Evolutionary conservation across 1,140 invertebrate genomes (phyloP).

Genomic region (Orchesella cincta): DNA sequence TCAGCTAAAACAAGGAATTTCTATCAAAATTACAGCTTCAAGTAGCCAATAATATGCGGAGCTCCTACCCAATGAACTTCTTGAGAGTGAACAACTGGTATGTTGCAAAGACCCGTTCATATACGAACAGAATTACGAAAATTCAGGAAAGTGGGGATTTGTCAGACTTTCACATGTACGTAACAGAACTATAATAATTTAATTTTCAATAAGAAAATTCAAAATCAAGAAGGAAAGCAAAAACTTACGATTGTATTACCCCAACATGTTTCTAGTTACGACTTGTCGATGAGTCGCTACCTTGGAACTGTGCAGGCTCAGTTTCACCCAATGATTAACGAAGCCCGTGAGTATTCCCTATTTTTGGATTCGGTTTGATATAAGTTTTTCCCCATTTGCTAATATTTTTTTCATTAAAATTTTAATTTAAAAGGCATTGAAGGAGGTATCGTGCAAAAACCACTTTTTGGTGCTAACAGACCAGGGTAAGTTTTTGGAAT

Average conservation of each 20-base stretch:
- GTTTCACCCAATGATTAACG: neutral
- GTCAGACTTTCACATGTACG: too few species aligned
- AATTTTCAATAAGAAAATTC: too few species aligned
- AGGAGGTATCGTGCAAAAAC: neutral
- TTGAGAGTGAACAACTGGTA: neutral
- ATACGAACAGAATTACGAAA: neutral
- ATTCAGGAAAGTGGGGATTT: too few species aligned
- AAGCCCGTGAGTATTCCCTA: conserved; percentile 2
- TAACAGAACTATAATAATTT: too few species aligned
- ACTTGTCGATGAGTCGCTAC: neutral
- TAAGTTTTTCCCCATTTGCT: too few species aligned
- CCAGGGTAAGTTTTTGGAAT: neutral
- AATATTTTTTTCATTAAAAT: neutral
- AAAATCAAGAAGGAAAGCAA: too few species aligned
- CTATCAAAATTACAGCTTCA: too few species aligned
- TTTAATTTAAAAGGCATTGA: neutral
- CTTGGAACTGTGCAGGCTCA: neutral
- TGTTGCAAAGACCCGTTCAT: neutral
- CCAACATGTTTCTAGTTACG: neutral
- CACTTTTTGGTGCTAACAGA: neutral
- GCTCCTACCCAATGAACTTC: neutral
- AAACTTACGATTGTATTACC: too few species aligned
- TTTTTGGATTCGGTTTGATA: too few species aligned
- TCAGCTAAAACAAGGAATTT: too few species aligned
- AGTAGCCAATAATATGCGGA: neutral